A percentile compares a stretch with the other conserved stretches of the same genome.
These are phyloP conservation scores for Perca schrenkii DNA, from an alignment of 2,113 vertebrate species.

Conservation along the genomic window DNA sequence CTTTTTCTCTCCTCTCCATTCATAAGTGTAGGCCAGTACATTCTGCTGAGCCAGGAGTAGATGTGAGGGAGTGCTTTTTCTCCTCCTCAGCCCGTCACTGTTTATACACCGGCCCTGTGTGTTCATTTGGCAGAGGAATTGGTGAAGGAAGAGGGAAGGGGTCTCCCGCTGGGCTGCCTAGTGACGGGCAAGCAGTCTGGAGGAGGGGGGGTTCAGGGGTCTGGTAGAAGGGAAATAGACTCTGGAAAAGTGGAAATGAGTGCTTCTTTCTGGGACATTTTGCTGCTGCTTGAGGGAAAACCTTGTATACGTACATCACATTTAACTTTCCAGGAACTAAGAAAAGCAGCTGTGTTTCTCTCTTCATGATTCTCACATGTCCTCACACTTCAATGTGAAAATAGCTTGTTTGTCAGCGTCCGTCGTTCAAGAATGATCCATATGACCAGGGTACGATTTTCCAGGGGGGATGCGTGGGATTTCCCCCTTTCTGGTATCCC, in stretches of 20 bases:
- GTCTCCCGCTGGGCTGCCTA: slow-evolving; percentile 43
- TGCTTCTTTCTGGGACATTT: slow-evolving; percentile 2
- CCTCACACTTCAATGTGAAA: not conserved
- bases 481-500: too few relatives aligned
- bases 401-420: not conserved
- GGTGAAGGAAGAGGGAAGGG: slow-evolving; percentile 33
- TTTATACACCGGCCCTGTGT: slow-evolving; percentile 49
- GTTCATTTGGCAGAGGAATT: slow-evolving; percentile 44
- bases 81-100: slow-evolving; percentile 8
- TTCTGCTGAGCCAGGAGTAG: slow-evolving; percentile 52
- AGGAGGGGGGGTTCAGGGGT: not conserved
- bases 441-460: too few relatives aligned
- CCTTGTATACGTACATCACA: not conserved
- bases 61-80: slow-evolving; percentile 26
- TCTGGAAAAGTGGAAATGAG: slow-evolving; percentile 7
- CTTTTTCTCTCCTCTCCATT: slow-evolving; percentile 31
- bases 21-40: slow-evolving; percentile 19
- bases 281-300: slow-evolving; percentile 1
- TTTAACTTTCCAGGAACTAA: not conserved
- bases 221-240: not conserved
- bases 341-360: not conserved
- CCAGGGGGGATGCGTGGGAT: too few relatives aligned
- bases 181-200: not conserved
- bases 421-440: not conserved
- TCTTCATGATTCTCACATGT: not conserved